Base-by-base conservation (phyloP, 92 coral and sea anemone species). In the Palythoa grandis region DNA sequence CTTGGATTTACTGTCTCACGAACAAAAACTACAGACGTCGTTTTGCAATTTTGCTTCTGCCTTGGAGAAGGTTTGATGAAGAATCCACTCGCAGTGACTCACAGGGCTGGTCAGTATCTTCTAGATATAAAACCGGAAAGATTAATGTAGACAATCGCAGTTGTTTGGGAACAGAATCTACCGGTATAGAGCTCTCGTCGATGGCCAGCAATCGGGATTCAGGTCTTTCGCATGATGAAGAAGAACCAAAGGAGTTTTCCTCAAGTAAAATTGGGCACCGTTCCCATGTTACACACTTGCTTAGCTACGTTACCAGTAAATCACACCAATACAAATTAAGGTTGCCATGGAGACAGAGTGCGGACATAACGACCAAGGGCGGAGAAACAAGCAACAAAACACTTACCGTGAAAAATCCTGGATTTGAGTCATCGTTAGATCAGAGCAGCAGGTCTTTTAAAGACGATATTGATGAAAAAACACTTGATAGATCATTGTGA, bases 1-100 rank as follows among this genome's bases (percentile, higher is more conserved):
- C 98, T 6, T 91, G 95, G 93, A 92, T 94, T 7, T 94, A 94
- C 82, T 93, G 91, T 70, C 94, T 83, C 43, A 91, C 98, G 11
- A 94, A 93, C 84, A 91, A 87, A 14, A 86, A 86, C 8, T 94
- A 92, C 88, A 67, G 98, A 19, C 83, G 83, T 52, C 88, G 91
- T 58, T 88, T 94, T 39, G 67, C 66, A 23, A 57, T 54, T 58
- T 60, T 84, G 39, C 80, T 91, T 14, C 23, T 82, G 12, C 65
- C 85, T 67, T 84, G 88, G 91, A 77, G 52, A 56, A 88, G 38
- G 76, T 61, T 22, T 11, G 67, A 22, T 61, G 91, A 83, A 4
- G 85, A 65, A 15, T 82, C 88, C 22, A 79, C 83, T 19, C 83
- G 23, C 15, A 60, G 57, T 6, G 83, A 78, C 3, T 78, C 83